Percentiles rank a stretch among this genome's conserved stretches.
phyloP scores from a whole-genome alignment of 2,797 vertebrate genomes.

The Myoxocephalus aenaeus region DNA sequence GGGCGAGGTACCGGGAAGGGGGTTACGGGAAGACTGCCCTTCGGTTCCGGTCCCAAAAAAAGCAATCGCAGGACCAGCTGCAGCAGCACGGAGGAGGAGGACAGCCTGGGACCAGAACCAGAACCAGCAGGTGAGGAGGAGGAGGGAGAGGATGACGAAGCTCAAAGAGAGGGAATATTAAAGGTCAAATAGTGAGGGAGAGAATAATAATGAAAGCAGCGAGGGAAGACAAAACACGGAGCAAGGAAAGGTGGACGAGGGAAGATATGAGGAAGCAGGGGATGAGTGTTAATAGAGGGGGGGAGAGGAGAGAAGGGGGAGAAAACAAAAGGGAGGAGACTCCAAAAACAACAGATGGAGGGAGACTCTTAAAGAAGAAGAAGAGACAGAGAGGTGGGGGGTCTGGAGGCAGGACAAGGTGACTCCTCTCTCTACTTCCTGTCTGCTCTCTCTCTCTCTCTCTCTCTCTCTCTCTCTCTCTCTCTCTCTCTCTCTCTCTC shows the following conservation, averaged over 20 bases:
- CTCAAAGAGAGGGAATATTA: neutral
- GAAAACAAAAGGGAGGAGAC: conserved; percentile 28
- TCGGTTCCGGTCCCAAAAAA: neutral
- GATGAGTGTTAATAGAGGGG: neutral
- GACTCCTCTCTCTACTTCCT: conserved; percentile 37
- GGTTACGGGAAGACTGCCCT: neutral
- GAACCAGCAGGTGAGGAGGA: conserved; percentile 63
- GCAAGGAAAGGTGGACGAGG: neutral
- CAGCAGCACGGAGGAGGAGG: conserved; percentile 7
- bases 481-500: too few species aligned
- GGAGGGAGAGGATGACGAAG: neutral
- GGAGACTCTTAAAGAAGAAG: neutral
- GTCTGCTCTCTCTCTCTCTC: conserved; percentile 33
- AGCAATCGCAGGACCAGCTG: neutral
- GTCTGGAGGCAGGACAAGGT: conserved; percentile 53
- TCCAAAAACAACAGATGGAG: conserved; percentile 18
- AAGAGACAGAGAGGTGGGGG: neutral
- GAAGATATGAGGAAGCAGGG: neutral
- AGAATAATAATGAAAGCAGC: neutral
- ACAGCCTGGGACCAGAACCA: conserved; percentile 28
- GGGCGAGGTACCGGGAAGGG: neutral
- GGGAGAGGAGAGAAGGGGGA: neutral
- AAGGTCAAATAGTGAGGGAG: neutral
- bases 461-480: conserved; percentile 3
- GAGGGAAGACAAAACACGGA: neutral